These are phyloP conservation scores for Exaiptasia diaphana DNA, from an alignment of 64 coral and sea anemone species.

Conservation along the genomic window DNA sequence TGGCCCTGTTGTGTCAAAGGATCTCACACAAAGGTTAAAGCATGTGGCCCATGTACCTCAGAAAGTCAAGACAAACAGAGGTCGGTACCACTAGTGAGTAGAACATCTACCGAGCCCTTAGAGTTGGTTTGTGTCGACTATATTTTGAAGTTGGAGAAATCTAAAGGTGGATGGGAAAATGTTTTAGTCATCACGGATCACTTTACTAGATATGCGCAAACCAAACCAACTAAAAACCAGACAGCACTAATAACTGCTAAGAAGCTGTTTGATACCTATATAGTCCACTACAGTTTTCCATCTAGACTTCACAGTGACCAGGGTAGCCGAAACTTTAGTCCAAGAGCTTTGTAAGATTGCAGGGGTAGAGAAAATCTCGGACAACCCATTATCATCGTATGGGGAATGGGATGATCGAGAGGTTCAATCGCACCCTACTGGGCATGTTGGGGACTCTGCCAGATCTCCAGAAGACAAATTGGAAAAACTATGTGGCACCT, in stretches of 20 bases:
- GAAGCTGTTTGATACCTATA: too few species aligned
- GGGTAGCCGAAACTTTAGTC: constrained; percentile 32
- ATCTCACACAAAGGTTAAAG: not conserved
- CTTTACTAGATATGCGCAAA: constrained; percentile 43
- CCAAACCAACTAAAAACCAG: constrained; percentile 37
- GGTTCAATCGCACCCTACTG: constrained; percentile 52
- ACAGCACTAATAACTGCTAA: constrained; percentile 9
- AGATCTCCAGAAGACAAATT: constrained; percentile 8
- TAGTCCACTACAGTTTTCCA: constrained; percentile 26
- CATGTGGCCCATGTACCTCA: not conserved
- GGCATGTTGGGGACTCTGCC: constrained; percentile 48
- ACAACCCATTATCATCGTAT: constrained; percentile 23
- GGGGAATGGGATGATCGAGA: constrained; percentile 19
- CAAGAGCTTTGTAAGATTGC: not conserved
- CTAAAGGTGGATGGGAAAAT: constrained; percentile 33
- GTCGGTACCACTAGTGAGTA: constrained; percentile 4
- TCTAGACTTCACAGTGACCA: constrained; percentile 28
- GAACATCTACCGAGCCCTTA: constrained; percentile 13
- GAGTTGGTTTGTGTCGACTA: constrained; percentile 52
- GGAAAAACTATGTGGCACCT: constrained; percentile 11
- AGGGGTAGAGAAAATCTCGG: constrained; percentile 15
- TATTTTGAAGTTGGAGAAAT: constrained; percentile 35
- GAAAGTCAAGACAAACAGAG: not conserved
- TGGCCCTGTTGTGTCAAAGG: not conserved
- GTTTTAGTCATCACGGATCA: constrained; percentile 22